phyloP scores from a whole-genome alignment of 2,797 vertebrate genomes.

The Sphaeramia orbicularis region DNA sequence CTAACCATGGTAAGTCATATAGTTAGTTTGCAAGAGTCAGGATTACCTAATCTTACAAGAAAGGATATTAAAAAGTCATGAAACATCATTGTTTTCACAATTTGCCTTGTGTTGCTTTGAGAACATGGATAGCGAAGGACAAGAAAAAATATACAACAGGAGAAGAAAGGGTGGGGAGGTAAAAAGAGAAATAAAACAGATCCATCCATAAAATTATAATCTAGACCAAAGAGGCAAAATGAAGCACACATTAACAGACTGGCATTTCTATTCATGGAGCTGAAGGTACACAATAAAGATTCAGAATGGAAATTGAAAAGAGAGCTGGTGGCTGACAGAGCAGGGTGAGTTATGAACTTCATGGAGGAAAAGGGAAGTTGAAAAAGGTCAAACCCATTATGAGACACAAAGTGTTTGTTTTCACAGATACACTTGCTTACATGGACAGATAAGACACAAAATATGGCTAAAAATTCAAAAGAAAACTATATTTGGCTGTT shows the following conservation, averaged over 20 bases:
- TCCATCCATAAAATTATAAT: not conserved
- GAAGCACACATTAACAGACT: too few species aligned
- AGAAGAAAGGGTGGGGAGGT: not conserved
- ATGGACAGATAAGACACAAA: conserved; percentile 6
- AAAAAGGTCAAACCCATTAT: conserved; percentile 44
- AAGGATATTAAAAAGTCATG: too few species aligned
- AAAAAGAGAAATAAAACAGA: conserved; percentile 9
- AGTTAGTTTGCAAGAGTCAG: not conserved
- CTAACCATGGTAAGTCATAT: not conserved
- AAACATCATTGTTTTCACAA: not conserved
- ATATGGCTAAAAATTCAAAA: conserved; percentile 2
- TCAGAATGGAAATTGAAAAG: conserved; percentile 21
- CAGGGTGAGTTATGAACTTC: conserved; percentile 16
- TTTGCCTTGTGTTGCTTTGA: conserved; percentile 5
- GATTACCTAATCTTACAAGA: too few species aligned
- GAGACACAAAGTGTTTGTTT: conserved; percentile 31
- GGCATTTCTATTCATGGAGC: too few species aligned
- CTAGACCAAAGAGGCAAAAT: not conserved
- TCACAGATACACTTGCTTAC: conserved; percentile 1
- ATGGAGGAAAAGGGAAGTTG: conserved; percentile 26
- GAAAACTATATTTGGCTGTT: conserved; percentile 13
- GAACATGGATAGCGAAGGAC: not conserved
- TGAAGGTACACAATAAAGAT: not conserved
- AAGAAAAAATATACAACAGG: not conserved
- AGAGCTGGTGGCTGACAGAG: conserved; percentile 13